Evolutionary conservation across 2,888 invertebrate species (phyloP).

Genomic region (Nemapogon koenigi): DNA sequence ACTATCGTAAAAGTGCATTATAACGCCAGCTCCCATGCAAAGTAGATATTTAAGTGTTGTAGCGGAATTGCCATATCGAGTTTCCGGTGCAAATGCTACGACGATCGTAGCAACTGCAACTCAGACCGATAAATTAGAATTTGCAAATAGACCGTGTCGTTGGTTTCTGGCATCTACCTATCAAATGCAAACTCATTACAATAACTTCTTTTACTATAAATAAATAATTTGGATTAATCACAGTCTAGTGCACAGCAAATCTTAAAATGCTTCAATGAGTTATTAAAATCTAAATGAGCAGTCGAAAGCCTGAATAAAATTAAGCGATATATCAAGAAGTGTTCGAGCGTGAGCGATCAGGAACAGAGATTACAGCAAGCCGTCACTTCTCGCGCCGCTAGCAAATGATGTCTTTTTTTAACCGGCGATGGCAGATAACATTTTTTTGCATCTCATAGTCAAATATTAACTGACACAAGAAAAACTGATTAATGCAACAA

Average conservation of each 20-base stretch:
- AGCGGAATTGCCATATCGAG: no score
- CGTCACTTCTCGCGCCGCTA: constrained; percentile 1
- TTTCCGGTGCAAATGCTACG: no score
- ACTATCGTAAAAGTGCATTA: not conserved
- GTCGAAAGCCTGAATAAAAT: constrained; percentile 4
- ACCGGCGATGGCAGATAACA: not conserved
- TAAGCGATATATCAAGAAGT: no score
- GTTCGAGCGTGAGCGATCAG: not conserved
- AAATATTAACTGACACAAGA: not conserved
- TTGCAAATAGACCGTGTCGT: no score
- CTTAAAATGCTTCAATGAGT: constrained; percentile 2
- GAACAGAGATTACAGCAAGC: not conserved
- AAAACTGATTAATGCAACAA: not conserved
- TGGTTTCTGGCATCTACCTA: no score
- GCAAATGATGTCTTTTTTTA: constrained; percentile 5
- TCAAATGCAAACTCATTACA: no score
- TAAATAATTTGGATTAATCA: constrained; percentile 5
- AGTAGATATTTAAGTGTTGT: not conserved
- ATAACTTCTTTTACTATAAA: no score
- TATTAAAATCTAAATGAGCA: not conserved
- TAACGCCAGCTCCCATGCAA: not conserved
- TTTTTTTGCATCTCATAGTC: not conserved
- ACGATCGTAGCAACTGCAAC: no score
- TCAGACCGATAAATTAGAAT: no score
- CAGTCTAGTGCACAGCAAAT: constrained; percentile 5